phyloP scores from a whole-genome alignment of 2,797 vertebrate genomes.

The Micromesistius poutassou region DNA sequence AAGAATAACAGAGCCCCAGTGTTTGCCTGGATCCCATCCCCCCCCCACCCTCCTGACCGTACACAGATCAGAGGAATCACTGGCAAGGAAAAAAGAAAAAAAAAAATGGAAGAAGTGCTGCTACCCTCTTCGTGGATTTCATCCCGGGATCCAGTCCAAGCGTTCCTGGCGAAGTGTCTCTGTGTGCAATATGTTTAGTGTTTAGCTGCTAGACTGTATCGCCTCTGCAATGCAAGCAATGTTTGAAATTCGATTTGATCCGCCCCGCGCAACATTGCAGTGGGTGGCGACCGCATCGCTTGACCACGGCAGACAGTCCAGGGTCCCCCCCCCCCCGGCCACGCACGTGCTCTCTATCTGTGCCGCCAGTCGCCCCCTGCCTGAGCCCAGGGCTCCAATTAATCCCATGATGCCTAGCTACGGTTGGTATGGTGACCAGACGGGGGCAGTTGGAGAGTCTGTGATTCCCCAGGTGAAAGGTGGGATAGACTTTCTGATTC shows the following conservation, averaged over 20 bases:
- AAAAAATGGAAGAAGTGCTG: conserved; percentile 39
- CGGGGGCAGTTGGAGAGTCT: conserved; percentile 61
- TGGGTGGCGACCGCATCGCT: conserved; percentile 50
- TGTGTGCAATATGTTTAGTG: conserved; percentile 49
- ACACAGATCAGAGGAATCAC: conserved; percentile 45
- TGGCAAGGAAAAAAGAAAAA: background rate
- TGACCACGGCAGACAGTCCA: conserved; percentile 55
- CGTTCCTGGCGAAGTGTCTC: conserved; percentile 45
- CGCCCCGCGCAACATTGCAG: conserved; percentile 34
- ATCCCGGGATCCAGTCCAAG: conserved; percentile 55
- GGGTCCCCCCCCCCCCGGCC: background rate
- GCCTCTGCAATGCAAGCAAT: conserved; percentile 42
- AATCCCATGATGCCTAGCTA: conserved; percentile 71
- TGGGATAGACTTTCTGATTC: conserved; percentile 81
- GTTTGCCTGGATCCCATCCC: conserved; percentile 44
- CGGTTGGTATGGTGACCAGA: conserved; percentile 71
- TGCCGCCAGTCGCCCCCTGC: conserved; percentile 46
- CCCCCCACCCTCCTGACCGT: conserved; percentile 38
- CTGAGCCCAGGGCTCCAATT: conserved; percentile 74
- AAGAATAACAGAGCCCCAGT: conserved; percentile 15
- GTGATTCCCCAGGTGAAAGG: conserved; percentile 80
- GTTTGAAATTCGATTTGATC: conserved; percentile 65
- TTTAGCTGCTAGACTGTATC: conserved; percentile 46
- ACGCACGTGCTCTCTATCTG: conserved; percentile 31
- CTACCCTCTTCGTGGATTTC: conserved; percentile 31